Evolutionary conservation across 2,888 invertebrate genomes (phyloP).

Genomic region (Nebria brevicollis): DNA sequence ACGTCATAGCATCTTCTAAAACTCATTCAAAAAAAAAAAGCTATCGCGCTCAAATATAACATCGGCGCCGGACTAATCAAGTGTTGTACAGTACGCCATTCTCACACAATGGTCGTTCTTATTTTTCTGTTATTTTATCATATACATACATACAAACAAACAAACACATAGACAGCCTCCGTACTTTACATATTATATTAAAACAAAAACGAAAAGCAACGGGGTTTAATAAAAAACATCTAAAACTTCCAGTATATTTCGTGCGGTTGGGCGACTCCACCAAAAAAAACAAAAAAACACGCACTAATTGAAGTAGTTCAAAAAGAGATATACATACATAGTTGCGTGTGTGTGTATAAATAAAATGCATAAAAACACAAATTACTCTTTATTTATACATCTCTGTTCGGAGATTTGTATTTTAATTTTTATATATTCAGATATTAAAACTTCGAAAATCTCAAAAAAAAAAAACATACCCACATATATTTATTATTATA

Average conservation of each 20-base stretch:
- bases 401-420: slow-evolving; percentile 20
- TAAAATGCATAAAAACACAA: slow-evolving; percentile 18
- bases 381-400: slow-evolving; percentile 25
- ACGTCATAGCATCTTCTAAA: slow-evolving; percentile 68
- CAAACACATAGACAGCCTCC: not conserved
- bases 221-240: no score
- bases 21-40: not conserved
- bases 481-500: slow-evolving; percentile 36
- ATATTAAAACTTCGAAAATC: slow-evolving; percentile 38
- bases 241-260: no score
- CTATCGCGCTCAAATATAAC: not conserved
- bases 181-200: not conserved
- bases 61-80: not conserved
- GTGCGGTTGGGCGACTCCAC: no score
- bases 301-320: no score
- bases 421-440: slow-evolving; percentile 32
- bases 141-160: not conserved
- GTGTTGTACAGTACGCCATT: not conserved
- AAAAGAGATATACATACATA: not conserved
- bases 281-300: no score
- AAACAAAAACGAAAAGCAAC: no score
- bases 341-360: not conserved
- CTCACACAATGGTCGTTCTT: not conserved
- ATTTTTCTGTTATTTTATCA: not conserved
- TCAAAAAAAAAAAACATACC: slow-evolving; percentile 32